Conservation (phyloP, 1,140 invertebrate species). For the Panulirus ornatus region DNA sequence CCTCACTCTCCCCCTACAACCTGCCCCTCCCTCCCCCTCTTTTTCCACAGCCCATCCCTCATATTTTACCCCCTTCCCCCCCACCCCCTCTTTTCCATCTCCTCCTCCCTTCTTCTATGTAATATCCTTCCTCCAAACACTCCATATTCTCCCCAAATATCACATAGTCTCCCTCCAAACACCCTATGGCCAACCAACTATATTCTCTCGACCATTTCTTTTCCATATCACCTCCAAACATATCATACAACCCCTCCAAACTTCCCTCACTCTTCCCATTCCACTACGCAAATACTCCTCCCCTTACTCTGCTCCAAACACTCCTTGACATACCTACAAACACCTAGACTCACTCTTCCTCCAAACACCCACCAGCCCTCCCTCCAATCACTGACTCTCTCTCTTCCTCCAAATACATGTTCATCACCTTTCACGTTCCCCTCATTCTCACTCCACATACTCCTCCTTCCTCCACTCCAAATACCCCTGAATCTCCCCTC, state of each 20-base stretch:
- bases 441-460: no score
- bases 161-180: background rate
- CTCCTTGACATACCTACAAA: no score
- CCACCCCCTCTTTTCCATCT: no score
- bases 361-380: background rate
- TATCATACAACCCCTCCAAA: background rate
- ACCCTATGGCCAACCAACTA: background rate
- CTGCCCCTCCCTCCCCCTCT: background rate
- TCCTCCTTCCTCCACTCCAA: no score
- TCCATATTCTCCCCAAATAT: no score
- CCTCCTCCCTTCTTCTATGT: no score
- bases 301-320: no score
- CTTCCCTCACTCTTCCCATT: background rate
- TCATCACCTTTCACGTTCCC: background rate
- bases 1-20: background rate
- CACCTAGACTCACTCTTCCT: background rate
- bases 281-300: no score
- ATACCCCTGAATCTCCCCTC: no score
- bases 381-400: background rate
- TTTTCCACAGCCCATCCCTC: no score
- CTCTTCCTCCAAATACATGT: background rate
- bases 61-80: no score
- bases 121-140: background rate
- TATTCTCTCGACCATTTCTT: background rate
- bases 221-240: no score